Evolutionary conservation across 2,888 invertebrate genomes (phyloP).

Genomic region (Acronicta leporina): DNA sequence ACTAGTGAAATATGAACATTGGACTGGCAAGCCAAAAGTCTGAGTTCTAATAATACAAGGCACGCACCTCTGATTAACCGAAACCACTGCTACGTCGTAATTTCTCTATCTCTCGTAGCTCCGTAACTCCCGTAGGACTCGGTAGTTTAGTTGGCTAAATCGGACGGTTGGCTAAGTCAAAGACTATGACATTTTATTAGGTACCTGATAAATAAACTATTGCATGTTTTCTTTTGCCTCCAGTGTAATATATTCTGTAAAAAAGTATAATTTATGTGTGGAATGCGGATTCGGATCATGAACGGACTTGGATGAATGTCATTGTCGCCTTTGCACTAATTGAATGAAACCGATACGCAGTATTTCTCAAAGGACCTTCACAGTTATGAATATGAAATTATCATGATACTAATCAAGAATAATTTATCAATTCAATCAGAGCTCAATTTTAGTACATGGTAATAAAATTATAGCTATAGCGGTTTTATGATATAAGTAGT

Average conservation of each 20-base stretch:
- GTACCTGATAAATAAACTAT: background rate
- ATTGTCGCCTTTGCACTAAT: constrained; percentile 33
- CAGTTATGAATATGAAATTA: constrained; percentile 39
- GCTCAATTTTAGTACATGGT: background rate
- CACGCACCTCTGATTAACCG: no score
- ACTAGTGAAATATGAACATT: no score
- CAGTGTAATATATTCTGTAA: background rate
- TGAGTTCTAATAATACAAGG: no score
- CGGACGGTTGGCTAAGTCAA: no score
- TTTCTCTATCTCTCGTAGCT: no score
- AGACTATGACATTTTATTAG: no score
- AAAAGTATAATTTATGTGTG: constrained; percentile 9
- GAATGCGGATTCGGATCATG: constrained; percentile 43
- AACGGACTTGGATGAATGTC: constrained; percentile 31
- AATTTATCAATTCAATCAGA: constrained; percentile 20
- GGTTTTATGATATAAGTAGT: no score
- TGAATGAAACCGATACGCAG: constrained; percentile 46
- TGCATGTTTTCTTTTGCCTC: background rate
- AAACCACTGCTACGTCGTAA: no score
- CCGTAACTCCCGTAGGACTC: no score
- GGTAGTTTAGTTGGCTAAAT: no score
- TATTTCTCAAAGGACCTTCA: constrained; percentile 45
- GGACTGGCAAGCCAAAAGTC: no score
- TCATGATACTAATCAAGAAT: constrained; percentile 20
- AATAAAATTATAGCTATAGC: no score